Conservation (phyloP, 37 sponge, comb jelly and placozoan genomes). For the Oscarella lobularis region DNA sequence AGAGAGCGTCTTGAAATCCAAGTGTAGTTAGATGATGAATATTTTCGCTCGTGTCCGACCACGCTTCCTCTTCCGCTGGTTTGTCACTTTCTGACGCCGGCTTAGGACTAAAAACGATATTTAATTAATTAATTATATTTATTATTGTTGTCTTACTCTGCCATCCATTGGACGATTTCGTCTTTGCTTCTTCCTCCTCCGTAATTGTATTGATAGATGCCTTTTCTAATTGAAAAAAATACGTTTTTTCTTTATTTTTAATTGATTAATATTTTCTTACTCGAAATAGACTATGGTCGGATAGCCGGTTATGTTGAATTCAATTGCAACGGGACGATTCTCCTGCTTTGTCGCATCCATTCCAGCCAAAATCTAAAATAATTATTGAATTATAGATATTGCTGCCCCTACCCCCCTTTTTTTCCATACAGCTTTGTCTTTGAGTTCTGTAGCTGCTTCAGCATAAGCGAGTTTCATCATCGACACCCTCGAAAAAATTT, state of each 20-base stretch:
- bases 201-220: slow-evolving; percentile 31
- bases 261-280: too few species aligned
- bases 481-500: too few species aligned
- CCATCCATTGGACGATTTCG: slow-evolving; percentile 59
- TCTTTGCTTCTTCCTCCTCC: slow-evolving; percentile 41
- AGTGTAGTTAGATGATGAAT: slow-evolving; percentile 69
- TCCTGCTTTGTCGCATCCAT: slow-evolving; percentile 71
- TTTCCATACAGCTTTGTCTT: slow-evolving; percentile 25
- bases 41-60: slow-evolving; percentile 50
- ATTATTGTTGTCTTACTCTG: too few species aligned
- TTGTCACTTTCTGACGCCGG: too few species aligned
- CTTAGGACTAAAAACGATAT: too few species aligned
- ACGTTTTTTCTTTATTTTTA: too few species aligned
- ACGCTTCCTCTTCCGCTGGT: too few species aligned
- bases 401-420: too few species aligned
- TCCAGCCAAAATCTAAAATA: too few species aligned
- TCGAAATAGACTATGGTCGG: slow-evolving; percentile 84
- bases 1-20: slow-evolving; percentile 44
- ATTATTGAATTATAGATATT: too few species aligned
- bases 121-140: too few species aligned
- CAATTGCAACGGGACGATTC: slow-evolving; percentile 26
- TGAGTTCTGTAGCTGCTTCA: slow-evolving; percentile 64
- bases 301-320: slow-evolving; percentile 76
- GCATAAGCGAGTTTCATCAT: slow-evolving; percentile 88
- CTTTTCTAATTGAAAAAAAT: slow-evolving; percentile 19